Conservation (phyloP, 1,140 invertebrate genomes). For the Brevipalpus yothersi region DNA sequence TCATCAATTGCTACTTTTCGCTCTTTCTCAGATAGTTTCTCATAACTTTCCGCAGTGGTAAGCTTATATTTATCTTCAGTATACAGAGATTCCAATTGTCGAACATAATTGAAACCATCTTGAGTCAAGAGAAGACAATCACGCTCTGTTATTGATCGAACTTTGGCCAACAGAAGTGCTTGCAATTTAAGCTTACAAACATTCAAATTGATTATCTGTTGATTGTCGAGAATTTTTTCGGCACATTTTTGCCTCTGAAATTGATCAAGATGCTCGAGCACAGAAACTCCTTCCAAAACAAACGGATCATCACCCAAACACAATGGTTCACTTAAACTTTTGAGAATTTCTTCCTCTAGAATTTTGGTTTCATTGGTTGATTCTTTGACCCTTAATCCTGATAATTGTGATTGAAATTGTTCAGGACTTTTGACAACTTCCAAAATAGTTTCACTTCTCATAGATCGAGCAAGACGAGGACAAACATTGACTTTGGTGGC, state of each 20-base stretch:
- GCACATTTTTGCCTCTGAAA: not conserved
- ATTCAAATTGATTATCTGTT: not conserved
- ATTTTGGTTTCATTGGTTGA: not conserved
- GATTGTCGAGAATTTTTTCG: not conserved
- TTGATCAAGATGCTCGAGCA: not conserved
- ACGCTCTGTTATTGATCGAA: not conserved
- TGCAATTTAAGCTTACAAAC: not conserved
- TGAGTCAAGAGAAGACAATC: not conserved
- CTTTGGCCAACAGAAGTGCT: not conserved
- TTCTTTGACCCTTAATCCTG: not conserved
- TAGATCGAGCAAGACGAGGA: not conserved
- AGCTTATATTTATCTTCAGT: not conserved
- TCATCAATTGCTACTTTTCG: not conserved
- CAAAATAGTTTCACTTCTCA: not conserved
- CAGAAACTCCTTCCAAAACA: not conserved
- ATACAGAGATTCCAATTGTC: not conserved
- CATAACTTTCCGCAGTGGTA: not conserved
- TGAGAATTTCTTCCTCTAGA: not conserved
- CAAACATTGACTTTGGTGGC: not conserved
- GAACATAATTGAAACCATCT: not conserved
- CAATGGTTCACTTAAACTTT: not conserved
- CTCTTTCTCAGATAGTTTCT: not conserved
- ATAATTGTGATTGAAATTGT: no score
- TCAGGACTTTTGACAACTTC: not conserved
- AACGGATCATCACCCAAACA: not conserved